phyloP scores from a whole-genome alignment of 2,888 invertebrate genomes.

The Toxonevra muliebris region DNA sequence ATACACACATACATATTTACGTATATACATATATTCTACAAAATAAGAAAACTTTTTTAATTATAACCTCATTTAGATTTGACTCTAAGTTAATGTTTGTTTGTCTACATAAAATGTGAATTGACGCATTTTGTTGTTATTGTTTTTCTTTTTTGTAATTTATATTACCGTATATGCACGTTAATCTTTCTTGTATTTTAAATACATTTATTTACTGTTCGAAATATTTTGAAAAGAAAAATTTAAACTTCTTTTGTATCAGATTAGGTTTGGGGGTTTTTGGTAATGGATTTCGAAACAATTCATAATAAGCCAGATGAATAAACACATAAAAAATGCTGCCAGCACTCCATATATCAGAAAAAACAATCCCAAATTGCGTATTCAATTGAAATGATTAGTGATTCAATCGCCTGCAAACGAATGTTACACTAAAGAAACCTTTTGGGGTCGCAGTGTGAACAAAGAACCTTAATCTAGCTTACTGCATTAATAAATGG shows the following conservation, averaged over 20 bases:
- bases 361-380: no score
- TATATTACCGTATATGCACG: not conserved
- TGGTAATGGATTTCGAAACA: not conserved
- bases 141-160: conserved; percentile 25
- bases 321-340: conserved; percentile 6
- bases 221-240: no score
- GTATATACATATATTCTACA: not conserved
- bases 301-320: no score
- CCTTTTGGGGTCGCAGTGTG: no score
- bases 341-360: no score
- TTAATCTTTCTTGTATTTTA: not conserved
- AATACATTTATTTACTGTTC: conserved; percentile 6
- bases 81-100: conserved; percentile 45
- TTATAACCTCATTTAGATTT: conserved; percentile 62
- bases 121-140: not conserved
- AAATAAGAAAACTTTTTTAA: conserved; percentile 61
- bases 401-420: no score
- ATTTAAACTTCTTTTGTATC: no score
- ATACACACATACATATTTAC: no score
- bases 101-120: conserved; percentile 18
- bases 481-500: no score
- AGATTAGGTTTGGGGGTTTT: not conserved
- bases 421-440: no score
- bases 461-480: no score
- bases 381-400: no score